A percentile compares a stretch with the other conserved stretches of the same genome.
Conservation (phyloP, 2,888 invertebrate species). For the Sminthurinus aureus region DNA sequence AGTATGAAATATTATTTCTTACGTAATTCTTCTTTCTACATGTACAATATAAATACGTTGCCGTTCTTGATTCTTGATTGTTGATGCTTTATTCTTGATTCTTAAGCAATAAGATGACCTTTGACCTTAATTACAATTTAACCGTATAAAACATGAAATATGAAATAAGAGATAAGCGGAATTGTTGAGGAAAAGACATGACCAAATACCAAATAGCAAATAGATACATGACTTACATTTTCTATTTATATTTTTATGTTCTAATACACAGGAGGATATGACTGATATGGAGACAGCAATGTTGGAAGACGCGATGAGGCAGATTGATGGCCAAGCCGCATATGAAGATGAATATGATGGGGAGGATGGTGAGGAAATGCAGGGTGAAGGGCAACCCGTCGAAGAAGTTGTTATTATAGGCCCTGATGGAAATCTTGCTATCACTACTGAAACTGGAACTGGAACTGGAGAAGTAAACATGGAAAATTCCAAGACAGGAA, state of each 20-base stretch:
- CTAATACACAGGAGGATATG: slow-evolving; percentile 10
- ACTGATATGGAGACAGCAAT: slow-evolving; percentile 30
- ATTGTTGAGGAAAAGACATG: neutral
- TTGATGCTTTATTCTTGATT: too few relatives aligned
- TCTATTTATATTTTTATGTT: neutral
- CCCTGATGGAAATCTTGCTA: neutral
- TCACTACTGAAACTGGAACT: too few relatives aligned
- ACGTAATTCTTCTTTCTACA: too few relatives aligned
- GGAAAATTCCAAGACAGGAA: neutral
- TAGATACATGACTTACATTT: neutral
- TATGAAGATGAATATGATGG: slow-evolving; percentile 23
- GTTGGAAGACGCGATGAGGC: slow-evolving; percentile 31
- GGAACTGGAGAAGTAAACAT: too few relatives aligned
- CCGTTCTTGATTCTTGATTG: too few relatives aligned
- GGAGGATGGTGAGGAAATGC: slow-evolving; percentile 8
- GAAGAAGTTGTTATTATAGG: neutral
- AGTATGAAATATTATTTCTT: too few relatives aligned
- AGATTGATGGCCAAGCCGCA: neutral
- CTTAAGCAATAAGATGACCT: too few relatives aligned
- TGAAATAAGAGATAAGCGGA: neutral
- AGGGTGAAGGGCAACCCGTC: neutral
- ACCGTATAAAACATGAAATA: neutral
- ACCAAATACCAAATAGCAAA: neutral
- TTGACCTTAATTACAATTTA: too few relatives aligned
- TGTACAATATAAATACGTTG: too few relatives aligned